These are phyloP conservation scores for Chloroceryle amazona DNA, from an alignment of 2,797 vertebrate species.

Conservation along the genomic window DNA sequence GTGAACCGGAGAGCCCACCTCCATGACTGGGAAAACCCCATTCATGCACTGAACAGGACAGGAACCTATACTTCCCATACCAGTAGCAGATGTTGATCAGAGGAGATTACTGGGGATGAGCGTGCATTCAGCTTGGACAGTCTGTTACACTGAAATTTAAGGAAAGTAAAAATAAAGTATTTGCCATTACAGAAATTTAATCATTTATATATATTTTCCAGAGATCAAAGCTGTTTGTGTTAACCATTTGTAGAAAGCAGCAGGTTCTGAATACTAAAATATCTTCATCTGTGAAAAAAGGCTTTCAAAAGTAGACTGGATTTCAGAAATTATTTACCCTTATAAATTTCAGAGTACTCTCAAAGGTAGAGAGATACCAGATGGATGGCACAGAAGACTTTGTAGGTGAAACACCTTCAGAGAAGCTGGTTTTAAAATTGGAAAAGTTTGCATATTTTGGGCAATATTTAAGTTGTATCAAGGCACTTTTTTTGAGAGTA, in stretches of 20 bases:
- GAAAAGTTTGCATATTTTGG: neutral
- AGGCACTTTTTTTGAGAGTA: neutral
- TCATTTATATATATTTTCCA: neutral
- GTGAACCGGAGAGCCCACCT: accelerated
- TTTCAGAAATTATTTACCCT: neutral
- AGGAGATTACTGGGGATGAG: neutral
- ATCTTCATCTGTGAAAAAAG: neutral
- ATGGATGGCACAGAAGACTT: neutral
- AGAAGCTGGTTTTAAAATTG: neutral
- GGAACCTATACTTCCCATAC: neutral
- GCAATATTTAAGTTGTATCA: neutral
- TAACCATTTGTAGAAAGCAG: neutral
- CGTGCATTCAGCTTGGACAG: neutral
- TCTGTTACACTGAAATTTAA: neutral
- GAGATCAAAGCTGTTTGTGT: neutral
- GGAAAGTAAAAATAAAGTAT: neutral
- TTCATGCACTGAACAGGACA: neutral
- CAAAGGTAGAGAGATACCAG: neutral
- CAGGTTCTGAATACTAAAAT: neutral
- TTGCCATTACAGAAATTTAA: neutral
- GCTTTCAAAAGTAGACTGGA: neutral
- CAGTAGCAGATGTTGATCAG: neutral
- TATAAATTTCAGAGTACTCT: neutral
- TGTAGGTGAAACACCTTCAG: neutral
- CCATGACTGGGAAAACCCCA: neutral